Conservation (phyloP, 1,140 invertebrate species). For the Aphelinus atriplicis region DNA sequence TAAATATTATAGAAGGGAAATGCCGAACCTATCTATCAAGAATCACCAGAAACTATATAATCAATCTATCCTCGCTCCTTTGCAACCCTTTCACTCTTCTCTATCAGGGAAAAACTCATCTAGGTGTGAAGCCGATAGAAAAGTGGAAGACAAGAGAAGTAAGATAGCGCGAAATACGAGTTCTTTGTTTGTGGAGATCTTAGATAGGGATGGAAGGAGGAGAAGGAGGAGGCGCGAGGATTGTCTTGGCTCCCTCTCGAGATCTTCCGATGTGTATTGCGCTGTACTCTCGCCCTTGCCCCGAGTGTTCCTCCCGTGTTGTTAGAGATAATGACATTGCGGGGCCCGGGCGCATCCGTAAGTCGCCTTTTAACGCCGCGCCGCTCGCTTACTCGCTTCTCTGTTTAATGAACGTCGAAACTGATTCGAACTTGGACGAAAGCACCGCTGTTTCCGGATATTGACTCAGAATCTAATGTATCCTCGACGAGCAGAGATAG, state of each 20-base stretch:
- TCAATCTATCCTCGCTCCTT: too few relatives aligned
- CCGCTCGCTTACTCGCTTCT: constrained; percentile 7
- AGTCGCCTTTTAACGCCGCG: constrained; percentile 40
- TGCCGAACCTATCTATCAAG: too few relatives aligned
- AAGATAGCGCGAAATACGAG: background rate
- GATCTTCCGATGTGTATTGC: constrained; percentile 44
- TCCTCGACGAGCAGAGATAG: too few relatives aligned
- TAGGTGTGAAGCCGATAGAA: background rate
- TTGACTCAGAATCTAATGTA: background rate
- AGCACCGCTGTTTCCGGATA: background rate
- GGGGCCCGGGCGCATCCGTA: constrained; percentile 30
- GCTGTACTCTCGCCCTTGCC: constrained; percentile 27
- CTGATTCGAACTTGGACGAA: constrained; percentile 38
- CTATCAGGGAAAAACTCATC: constrained; percentile 1
- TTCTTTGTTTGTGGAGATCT: constrained; percentile 32
- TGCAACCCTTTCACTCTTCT: too few relatives aligned
- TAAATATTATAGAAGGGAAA: too few relatives aligned
- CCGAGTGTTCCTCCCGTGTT: constrained; percentile 46
- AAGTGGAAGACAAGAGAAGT: background rate
- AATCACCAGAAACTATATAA: too few relatives aligned
- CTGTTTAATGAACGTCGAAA: constrained; percentile 47
- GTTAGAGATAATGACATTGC: constrained; percentile 52
- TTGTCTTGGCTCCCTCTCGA: constrained; percentile 20
- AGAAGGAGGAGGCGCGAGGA: constrained; percentile 12
- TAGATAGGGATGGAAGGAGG: constrained; percentile 13